Conservation (phyloP, 2,888 invertebrate genomes). For the Ophion obscuratus region DNA sequence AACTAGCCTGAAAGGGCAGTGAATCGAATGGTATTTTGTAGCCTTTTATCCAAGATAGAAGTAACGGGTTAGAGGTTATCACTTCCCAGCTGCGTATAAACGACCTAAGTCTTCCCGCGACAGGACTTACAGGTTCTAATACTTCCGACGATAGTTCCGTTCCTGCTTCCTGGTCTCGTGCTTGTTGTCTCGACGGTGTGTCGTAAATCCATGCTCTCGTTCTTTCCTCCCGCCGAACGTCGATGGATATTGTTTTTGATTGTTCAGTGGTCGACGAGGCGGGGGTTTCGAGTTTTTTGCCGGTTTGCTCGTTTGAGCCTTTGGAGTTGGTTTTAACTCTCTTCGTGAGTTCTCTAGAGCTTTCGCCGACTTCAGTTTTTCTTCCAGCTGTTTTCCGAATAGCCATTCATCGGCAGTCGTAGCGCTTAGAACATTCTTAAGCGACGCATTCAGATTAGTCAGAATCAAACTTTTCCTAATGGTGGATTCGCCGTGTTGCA, state of each 20-base stretch:
- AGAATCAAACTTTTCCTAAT: slow-evolving; percentile 50
- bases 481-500: slow-evolving; percentile 50
- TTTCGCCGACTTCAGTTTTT: slow-evolving; percentile 43
- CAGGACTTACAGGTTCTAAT: slow-evolving; percentile 43
- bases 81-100: slow-evolving; percentile 40
- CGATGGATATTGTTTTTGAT: background rate
- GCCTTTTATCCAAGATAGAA: slow-evolving; percentile 58
- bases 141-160: slow-evolving; percentile 1
- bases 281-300: background rate
- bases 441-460: slow-evolving; percentile 14
- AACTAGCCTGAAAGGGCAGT: slow-evolving; percentile 2
- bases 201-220: background rate
- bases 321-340: slow-evolving; percentile 9
- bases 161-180: background rate
- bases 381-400: slow-evolving; percentile 44
- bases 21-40: slow-evolving; percentile 53
- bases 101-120: slow-evolving; percentile 50
- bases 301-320: background rate
- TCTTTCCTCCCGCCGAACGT: slow-evolving; percentile 32
- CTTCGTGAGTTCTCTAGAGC: slow-evolving; percentile 28
- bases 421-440: slow-evolving; percentile 55
- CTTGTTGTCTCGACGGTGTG: slow-evolving; percentile 3
- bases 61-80: slow-evolving; percentile 53
- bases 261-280: background rate
- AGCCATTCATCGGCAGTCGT: slow-evolving; percentile 55